A percentile compares a stretch with the other conserved stretches of the same genome.
Conservation (phyloP, 2,888 invertebrate genomes). For the Minunthozetes semirufus region DNA sequence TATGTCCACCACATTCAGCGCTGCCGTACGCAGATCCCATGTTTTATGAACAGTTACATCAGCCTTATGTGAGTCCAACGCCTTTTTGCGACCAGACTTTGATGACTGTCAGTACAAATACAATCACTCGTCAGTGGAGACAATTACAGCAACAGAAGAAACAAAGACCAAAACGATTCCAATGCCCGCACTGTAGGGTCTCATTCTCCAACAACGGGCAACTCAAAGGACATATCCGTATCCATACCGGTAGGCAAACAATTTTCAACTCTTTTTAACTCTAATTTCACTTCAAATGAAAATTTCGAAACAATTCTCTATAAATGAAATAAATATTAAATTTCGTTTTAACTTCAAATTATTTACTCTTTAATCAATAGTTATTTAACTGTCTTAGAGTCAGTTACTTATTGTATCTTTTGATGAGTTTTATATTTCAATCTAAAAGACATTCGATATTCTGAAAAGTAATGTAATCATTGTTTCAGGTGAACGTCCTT, state of each 20-base stretch:
- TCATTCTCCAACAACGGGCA: slow-evolving; percentile 92
- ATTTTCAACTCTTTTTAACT: too few relatives aligned
- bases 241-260: slow-evolving; percentile 65
- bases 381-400: too few relatives aligned
- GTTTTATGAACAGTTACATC: slow-evolving; percentile 10
- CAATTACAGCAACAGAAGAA: slow-evolving; percentile 24
- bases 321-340: too few relatives aligned
- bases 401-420: too few relatives aligned
- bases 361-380: too few relatives aligned
- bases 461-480: slow-evolving; percentile 39
- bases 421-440: background rate
- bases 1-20: background rate
- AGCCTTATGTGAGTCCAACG: background rate
- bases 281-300: too few relatives aligned
- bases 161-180: slow-evolving; percentile 49
- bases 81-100: background rate
- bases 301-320: too few relatives aligned
- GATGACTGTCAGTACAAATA: background rate
- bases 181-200: slow-evolving; percentile 67
- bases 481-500: slow-evolving; percentile 68
- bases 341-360: too few relatives aligned
- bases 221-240: slow-evolving; percentile 77
- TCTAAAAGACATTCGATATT: background rate
- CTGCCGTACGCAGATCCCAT: background rate
- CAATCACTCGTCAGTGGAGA: slow-evolving; percentile 8